phyloP scores from a whole-genome alignment of 2,113 vertebrate genomes.

The Perognathus longimembris region DNA sequence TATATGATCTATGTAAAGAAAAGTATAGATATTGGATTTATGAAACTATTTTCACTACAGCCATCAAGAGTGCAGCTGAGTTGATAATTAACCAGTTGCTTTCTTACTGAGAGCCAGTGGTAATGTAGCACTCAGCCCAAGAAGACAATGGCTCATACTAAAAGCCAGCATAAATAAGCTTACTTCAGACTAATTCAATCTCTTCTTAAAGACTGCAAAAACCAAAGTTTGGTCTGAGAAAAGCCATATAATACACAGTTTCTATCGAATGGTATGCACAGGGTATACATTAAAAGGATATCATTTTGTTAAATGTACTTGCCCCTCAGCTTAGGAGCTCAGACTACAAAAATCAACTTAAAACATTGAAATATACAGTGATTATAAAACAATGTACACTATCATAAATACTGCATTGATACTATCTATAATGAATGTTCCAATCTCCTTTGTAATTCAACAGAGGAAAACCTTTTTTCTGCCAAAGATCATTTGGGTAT shows the following conservation, averaged over 20 bases:
- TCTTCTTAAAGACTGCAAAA: slow-evolving; percentile 15
- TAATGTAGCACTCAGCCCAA: neutral
- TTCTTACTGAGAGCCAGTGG: neutral
- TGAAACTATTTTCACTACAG: neutral
- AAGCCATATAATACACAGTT: neutral
- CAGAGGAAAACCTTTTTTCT: neutral
- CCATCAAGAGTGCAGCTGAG: slow-evolving; percentile 38
- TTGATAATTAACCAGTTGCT: slow-evolving; percentile 53
- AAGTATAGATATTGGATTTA: neutral
- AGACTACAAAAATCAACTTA: neutral
- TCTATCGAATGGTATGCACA: neutral
- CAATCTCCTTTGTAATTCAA: slow-evolving; percentile 11
- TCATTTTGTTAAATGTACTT: neutral
- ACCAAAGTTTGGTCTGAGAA: slow-evolving; percentile 11
- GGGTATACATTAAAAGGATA: neutral
- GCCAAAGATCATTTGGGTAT: too few species aligned
- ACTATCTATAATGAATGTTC: neutral
- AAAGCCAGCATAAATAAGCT: slow-evolving; percentile 48
- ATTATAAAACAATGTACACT: neutral
- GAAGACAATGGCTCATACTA: neutral
- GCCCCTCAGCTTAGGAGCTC: neutral
- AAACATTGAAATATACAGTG: neutral
- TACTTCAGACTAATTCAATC: slow-evolving; percentile 12
- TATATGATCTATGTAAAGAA: neutral
- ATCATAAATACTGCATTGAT: slow-evolving; percentile 17